Evolutionary conservation across 2,888 invertebrate species (phyloP).

Genomic region (Pristionchus exspectatus): DNA sequence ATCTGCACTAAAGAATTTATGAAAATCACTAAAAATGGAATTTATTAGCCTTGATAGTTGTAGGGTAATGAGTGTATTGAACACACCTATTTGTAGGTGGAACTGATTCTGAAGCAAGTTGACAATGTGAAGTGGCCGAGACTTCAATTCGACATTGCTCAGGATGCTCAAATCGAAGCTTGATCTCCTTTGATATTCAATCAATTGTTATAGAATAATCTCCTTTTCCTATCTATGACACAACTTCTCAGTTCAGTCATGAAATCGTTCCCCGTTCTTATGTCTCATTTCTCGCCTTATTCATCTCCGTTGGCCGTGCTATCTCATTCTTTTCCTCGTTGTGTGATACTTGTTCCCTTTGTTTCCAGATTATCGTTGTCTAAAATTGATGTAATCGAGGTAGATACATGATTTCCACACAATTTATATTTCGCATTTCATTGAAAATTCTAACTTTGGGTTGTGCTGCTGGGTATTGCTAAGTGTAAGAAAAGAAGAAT

Average conservation of each 20-base stretch:
- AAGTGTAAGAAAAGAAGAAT: too few species aligned
- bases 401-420: too few species aligned
- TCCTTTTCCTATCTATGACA: not conserved
- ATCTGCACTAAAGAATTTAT: not conserved
- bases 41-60: not conserved
- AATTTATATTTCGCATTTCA: too few species aligned
- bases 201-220: not conserved
- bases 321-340: not conserved
- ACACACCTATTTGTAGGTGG: slow-evolving; percentile 61
- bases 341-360: slow-evolving; percentile 29
- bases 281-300: not conserved
- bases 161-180: slow-evolving; percentile 58
- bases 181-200: not conserved
- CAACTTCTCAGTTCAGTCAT: not conserved
- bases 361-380: not conserved
- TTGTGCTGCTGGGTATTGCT: too few species aligned
- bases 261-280: not conserved
- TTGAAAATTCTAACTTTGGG: too few species aligned
- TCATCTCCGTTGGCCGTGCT: not conserved
- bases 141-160: slow-evolving; percentile 67
- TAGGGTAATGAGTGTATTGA: not conserved
- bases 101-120: slow-evolving; percentile 74
- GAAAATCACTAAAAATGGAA: not conserved
- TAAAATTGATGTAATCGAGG: not conserved
- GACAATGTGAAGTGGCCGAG: slow-evolving; percentile 72